These are phyloP conservation scores for Scaptomyza flava DNA, from an alignment of 2,888 invertebrate genomes.

Conservation along the genomic window DNA sequence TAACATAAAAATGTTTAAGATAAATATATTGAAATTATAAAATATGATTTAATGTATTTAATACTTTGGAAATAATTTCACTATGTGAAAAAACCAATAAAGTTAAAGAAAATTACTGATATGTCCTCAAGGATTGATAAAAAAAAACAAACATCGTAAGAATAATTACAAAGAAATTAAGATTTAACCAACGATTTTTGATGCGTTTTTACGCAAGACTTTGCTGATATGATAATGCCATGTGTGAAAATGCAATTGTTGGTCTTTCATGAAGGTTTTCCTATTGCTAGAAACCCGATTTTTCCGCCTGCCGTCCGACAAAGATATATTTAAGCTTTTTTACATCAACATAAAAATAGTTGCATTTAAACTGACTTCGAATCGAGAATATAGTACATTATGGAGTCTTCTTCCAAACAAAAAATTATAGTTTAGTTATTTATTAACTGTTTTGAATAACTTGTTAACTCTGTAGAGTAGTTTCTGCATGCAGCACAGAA, in stretches of 20 bases:
- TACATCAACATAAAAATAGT: neutral
- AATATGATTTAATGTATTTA: no score
- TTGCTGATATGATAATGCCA: neutral
- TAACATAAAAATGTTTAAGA: neutral
- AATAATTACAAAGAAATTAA: no score
- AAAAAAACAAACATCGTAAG: no score
- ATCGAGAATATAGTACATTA: neutral
- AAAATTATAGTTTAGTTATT: neutral
- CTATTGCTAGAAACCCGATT: conserved; percentile 2
- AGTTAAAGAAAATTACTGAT: no score
- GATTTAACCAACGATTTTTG: neutral
- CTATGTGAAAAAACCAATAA: no score
- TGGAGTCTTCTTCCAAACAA: neutral
- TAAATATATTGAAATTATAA: neutral
- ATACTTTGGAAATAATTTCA: no score
- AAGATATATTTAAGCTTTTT: neutral
- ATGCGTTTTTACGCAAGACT: neutral
- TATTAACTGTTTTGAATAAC: conserved; percentile 9
- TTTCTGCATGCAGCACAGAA: no score
- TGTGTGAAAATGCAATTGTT: neutral
- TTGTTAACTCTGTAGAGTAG: conserved; percentile 9
- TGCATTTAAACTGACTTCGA: neutral
- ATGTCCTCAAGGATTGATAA: no score
- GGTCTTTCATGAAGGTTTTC: conserved; percentile 1
- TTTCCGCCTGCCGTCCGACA: neutral